A percentile compares a stretch with the other conserved stretches of the same genome.
These are phyloP conservation scores for Oncopodura yosiiana DNA, from an alignment of 1,140 invertebrate genomes.

Conservation along the genomic window DNA sequence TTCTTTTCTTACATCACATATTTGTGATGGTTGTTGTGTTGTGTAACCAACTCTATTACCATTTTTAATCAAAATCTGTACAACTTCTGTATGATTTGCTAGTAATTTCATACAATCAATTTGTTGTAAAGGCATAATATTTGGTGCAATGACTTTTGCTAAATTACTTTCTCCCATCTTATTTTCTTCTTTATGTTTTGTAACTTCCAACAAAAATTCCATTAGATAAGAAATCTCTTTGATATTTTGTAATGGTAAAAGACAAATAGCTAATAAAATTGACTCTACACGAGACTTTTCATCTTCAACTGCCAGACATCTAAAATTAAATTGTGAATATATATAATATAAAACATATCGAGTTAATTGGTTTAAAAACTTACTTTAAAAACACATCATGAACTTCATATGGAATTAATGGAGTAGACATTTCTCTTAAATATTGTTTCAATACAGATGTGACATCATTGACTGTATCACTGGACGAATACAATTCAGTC, in stretches of 20 bases:
- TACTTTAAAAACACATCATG: slow-evolving; percentile 26
- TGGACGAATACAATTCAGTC: slow-evolving; percentile 5
- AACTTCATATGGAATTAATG: slow-evolving; percentile 24
- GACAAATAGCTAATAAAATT: slow-evolving; percentile 12
- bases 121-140: slow-evolving; percentile 29
- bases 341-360: neutral
- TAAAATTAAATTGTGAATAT: slow-evolving; percentile 2
- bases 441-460: slow-evolving; percentile 28
- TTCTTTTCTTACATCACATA: neutral
- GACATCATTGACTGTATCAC: slow-evolving; percentile 28
- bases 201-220: slow-evolving; percentile 26
- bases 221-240: slow-evolving; percentile 23
- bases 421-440: slow-evolving; percentile 18
- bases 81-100: slow-evolving; percentile 14
- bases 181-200: slow-evolving; percentile 15
- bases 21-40: slow-evolving; percentile 8
- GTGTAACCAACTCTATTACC: slow-evolving; percentile 22
- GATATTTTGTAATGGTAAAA: slow-evolving; percentile 21
- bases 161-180: slow-evolving; percentile 29
- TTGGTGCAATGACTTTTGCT: slow-evolving; percentile 26
- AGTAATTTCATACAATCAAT: slow-evolving; percentile 7
- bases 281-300: slow-evolving; percentile 8
- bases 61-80: slow-evolving; percentile 27
- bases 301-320: slow-evolving; percentile 17
- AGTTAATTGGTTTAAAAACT: neutral